These are phyloP conservation scores for Oscheius onirici DNA, from an alignment of 2,888 invertebrate species.

Conservation along the genomic window DNA sequence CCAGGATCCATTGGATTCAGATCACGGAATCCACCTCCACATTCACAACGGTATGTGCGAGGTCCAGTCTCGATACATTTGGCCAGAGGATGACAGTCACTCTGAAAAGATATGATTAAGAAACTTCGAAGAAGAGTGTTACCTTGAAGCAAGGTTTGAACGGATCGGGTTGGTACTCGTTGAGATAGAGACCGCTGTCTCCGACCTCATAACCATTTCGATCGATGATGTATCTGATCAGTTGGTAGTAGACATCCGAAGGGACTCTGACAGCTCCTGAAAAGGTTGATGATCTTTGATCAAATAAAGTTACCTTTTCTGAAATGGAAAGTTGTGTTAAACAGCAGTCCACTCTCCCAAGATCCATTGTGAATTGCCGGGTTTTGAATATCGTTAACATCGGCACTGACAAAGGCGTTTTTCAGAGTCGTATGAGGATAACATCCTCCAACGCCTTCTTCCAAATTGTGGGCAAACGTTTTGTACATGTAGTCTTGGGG, in stretches of 20 bases:
- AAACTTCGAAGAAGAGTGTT: neutral
- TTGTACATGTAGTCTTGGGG: constrained; percentile 63
- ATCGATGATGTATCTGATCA: constrained; percentile 64
- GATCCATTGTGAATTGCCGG: constrained; percentile 64
- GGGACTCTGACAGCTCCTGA: constrained; percentile 65
- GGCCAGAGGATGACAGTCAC: constrained; percentile 67
- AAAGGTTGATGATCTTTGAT: neutral
- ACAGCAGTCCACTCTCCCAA: constrained; percentile 68
- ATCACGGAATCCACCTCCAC: constrained; percentile 63
- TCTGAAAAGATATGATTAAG: constrained; percentile 37
- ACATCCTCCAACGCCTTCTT: constrained; percentile 65
- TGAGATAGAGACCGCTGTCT: constrained; percentile 66
- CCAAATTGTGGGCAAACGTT: constrained; percentile 43
- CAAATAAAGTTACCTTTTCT: constrained; percentile 46
- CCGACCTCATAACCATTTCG: constrained; percentile 70
- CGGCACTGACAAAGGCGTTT: constrained; percentile 63
- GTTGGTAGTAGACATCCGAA: constrained; percentile 65
- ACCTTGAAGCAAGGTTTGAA: constrained; percentile 70
- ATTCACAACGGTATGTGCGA: constrained; percentile 68
- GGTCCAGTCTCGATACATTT: constrained; percentile 68
- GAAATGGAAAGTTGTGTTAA: constrained; percentile 71
- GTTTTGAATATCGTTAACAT: constrained; percentile 69
- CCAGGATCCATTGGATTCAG: constrained; percentile 69
- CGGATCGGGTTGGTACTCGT: constrained; percentile 68
- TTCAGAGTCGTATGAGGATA: constrained; percentile 67